A percentile compares a stretch with the other conserved stretches of the same genome.
phyloP scores from a whole-genome alignment of 2,797 vertebrate species.

The Peromyscus nudipes region DNA sequence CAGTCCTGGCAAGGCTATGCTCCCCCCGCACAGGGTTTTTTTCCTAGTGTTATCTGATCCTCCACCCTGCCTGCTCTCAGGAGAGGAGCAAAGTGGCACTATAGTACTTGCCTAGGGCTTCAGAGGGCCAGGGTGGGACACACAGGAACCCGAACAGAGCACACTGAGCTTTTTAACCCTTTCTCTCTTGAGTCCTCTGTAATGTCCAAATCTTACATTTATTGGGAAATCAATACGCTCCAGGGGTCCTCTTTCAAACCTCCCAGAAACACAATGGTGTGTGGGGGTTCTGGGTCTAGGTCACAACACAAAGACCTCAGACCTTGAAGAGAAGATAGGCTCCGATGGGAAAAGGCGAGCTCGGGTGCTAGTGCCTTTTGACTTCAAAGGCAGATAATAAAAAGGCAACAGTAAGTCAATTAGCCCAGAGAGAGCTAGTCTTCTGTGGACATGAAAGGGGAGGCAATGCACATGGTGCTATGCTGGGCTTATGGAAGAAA shows the following conservation, averaged over 20 bases:
- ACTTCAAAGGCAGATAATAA: conserved; percentile 65
- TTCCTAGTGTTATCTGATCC: conserved; percentile 28
- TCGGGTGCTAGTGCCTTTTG: not conserved
- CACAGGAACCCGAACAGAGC: not conserved
- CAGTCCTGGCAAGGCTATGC: conserved; percentile 58
- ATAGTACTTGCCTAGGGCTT: not conserved
- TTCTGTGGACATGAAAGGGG: not conserved
- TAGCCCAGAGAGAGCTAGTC: not conserved
- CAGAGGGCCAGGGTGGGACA: fast-evolving
- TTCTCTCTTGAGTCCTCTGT: not conserved
- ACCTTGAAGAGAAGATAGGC: not conserved
- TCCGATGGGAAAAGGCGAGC: not conserved
- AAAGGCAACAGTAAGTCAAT: conserved; percentile 65
- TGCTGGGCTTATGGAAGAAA: not conserved
- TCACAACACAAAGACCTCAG: conserved; percentile 26
- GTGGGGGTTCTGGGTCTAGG: not conserved
- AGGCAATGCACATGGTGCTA: fast-evolving
- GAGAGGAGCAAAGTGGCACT: not conserved
- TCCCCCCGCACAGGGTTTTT: conserved; percentile 43
- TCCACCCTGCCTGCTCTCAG: not conserved
- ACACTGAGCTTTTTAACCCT: not conserved
- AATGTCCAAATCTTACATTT: conserved; percentile 72
- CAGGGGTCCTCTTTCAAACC: conserved; percentile 54
- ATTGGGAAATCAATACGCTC: conserved; percentile 76
- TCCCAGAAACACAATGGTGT: not conserved